Conservation (phyloP, 1,140 invertebrate genomes). For the Aphaenogaster rudis region DNA sequence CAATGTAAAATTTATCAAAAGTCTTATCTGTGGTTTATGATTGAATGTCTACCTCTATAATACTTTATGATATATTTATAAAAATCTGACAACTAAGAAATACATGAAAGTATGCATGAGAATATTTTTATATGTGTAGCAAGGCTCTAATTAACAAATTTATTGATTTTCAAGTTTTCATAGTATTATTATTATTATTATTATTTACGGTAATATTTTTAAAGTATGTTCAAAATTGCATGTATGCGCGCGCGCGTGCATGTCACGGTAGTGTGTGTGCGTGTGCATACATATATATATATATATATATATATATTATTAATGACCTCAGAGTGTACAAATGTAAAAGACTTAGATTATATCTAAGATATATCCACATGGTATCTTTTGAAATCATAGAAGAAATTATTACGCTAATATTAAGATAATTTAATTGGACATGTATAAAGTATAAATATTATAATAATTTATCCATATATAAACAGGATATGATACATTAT, state of each 20-base stretch:
- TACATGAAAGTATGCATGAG: neutral
- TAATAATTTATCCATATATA: neutral
- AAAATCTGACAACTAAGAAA: neutral
- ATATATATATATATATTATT: neutral
- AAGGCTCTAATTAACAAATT: neutral
- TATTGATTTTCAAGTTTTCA: neutral
- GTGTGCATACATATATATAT: neutral
- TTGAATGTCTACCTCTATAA: neutral
- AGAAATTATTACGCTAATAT: neutral
- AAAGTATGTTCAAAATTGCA: neutral
- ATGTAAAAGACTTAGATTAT: slow-evolving; percentile 17
- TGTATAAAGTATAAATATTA: neutral
- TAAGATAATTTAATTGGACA: slow-evolving; percentile 13
- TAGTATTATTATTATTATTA: neutral
- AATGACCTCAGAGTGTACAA: slow-evolving; percentile 3
- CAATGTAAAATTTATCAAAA: slow-evolving; percentile 9
- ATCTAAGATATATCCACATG: neutral
- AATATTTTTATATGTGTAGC: neutral
- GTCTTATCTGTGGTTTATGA: neutral
- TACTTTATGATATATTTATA: slow-evolving; percentile 21
- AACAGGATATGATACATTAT: neutral
- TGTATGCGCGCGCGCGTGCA: too few relatives aligned
- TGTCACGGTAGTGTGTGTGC: too few relatives aligned
- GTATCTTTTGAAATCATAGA: neutral
- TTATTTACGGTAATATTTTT: neutral